Evolutionary conservation across 53 echinoderm and acorn worm genomes (phyloP), one percentile per base, ranked within the genome.

Genomic region (Luidia sarsii): DNA sequence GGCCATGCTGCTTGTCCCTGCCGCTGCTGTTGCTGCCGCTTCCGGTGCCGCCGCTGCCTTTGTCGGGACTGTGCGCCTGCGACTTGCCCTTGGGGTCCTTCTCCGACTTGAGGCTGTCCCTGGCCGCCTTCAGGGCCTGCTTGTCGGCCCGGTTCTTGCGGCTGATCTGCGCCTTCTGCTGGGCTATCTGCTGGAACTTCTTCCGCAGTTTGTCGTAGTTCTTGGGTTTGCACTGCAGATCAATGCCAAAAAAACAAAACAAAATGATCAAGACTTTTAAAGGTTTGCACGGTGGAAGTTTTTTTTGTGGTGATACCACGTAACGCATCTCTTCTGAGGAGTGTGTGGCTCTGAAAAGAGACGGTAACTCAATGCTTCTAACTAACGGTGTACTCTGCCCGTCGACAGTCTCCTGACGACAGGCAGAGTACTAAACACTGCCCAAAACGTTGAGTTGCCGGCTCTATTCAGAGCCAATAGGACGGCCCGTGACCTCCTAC

Each of bases 171-270:
- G 99, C 94, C 80, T 99, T 99, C 86, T 94, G 93, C 50, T 99
- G 99, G 2, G 99, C 99, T 80, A 99, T 94, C 18, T 84, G 92
- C 71, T 99, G 99, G 68, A 99, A 99, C 80, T 99, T 99, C 85
- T 99, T 99, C 39, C 99, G 86, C 57, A 99, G 82, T 74, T 94
- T 99, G 87, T 99, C 99, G 48, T 99, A 99, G 81, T 99, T 99
- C 89, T 94, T 94, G 65, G 99, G 99, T 88, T 99, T 99, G 85
- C 93, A 91, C 99, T 99, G 89, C 65, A 62, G 31, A 18, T 51
- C n/a, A 37, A 36, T 62, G 70, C 19, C 5, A 68, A 68, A 16
- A 36, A 69, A 11, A 41, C 33, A 5, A 46, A 67, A 16, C 7
- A 14, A 39, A 3, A 35, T 57, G 11, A 71, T 50, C 48, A 48